Evolutionary conservation across 2,797 vertebrate genomes (phyloP).

Genomic region (Steatocranus sp.): DNA sequence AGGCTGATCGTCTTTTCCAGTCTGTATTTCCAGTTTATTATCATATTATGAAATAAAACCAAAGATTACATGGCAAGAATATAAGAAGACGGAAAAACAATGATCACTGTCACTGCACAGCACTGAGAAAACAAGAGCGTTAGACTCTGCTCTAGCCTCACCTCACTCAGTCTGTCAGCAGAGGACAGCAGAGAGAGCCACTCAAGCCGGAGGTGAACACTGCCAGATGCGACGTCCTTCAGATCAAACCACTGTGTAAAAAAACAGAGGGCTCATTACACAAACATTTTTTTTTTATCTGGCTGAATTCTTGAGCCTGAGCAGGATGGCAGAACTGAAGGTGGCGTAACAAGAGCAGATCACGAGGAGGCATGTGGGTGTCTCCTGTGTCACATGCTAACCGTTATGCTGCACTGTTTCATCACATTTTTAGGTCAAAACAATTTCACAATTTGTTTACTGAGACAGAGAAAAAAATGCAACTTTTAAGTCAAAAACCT

Average conservation of each 20-base stretch:
- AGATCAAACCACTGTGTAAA: conserved; percentile 85
- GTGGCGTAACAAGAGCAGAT: conserved; percentile 17
- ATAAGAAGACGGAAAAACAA: not conserved
- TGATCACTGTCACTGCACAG: not conserved
- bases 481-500: not conserved
- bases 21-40: not conserved
- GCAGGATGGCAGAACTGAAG: not conserved
- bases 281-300: not conserved
- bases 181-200: conserved; percentile 88
- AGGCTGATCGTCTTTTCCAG: not conserved
- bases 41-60: not conserved
- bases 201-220: conserved; percentile 87
- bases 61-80: not conserved
- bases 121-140: not conserved
- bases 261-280: conserved; percentile 7
- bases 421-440: not conserved
- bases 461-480: not conserved
- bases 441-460: not conserved
- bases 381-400: conserved; percentile 39
- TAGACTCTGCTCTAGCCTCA: conserved; percentile 28
- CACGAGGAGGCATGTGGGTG: conserved; percentile 46
- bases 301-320: not conserved
- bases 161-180: conserved; percentile 84
- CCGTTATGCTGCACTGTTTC: conserved; percentile 25
- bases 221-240: conserved; percentile 80